Evolutionary conservation across 2,113 vertebrate species (phyloP).

Genomic region (Tenrec ecaudatus): DNA sequence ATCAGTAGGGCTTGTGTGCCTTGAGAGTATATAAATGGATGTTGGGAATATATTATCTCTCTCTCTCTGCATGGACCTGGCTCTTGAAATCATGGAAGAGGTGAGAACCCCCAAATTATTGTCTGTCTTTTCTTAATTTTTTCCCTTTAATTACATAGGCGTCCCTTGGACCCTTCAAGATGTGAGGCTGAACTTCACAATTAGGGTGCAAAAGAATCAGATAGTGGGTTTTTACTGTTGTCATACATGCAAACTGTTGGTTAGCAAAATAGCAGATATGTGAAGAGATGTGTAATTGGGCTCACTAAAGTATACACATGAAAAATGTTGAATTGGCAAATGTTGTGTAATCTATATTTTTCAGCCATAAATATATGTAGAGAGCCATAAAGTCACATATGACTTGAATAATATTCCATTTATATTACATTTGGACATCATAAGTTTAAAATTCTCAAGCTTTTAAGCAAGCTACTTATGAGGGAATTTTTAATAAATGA

Average conservation of each 20-base stretch:
- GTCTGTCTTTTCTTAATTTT: too few species aligned
- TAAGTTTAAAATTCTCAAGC: constrained; percentile 11
- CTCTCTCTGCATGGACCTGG: too few species aligned
- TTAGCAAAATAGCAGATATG: background rate
- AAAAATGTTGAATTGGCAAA: background rate
- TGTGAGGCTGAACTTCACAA: too few species aligned
- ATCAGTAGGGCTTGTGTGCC: too few species aligned
- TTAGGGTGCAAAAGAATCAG: background rate
- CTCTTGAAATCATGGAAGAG: too few species aligned
- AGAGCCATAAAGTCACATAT: background rate
- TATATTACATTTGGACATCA: constrained; percentile 11
- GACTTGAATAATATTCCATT: constrained; percentile 12
- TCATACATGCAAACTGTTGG: background rate
- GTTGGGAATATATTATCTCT: too few species aligned
- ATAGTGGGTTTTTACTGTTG: background rate
- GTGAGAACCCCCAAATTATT: too few species aligned
- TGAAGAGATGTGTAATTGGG: background rate
- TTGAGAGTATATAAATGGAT: too few species aligned
- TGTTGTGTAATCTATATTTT: background rate
- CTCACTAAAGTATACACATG: background rate
- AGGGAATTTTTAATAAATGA: constrained; percentile 21
- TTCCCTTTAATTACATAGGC: too few species aligned
- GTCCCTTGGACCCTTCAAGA: too few species aligned
- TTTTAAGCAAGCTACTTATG: background rate
- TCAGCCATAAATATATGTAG: background rate